A percentile compares a stretch with the other conserved stretches of the same genome.
These are phyloP conservation scores for Sebastes nivosus DNA, from an alignment of 2,797 vertebrate genomes.

Conservation along the genomic window DNA sequence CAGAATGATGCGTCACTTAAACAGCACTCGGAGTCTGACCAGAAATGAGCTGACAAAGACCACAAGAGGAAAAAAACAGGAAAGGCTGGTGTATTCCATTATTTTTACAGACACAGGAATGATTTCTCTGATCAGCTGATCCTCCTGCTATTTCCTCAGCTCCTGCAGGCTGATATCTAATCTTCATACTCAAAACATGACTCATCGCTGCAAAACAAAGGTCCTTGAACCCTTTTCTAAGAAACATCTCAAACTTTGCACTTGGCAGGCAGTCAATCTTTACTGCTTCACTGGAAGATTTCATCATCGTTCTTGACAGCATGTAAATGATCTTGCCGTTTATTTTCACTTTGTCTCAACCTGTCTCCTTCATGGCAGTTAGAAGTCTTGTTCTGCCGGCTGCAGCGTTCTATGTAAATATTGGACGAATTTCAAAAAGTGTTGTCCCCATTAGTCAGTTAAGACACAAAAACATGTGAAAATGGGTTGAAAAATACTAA, in stretches of 20 bases:
- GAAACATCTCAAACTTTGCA: background rate
- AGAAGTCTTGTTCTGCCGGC: too few species aligned
- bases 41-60: background rate
- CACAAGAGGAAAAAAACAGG: background rate
- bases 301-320: background rate
- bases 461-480: too few species aligned
- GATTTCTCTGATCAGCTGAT: background rate
- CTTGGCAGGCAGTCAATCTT: background rate
- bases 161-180: background rate
- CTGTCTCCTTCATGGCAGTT: background rate
- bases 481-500: too few species aligned
- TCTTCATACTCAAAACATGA: slow-evolving; percentile 5
- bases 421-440: too few species aligned
- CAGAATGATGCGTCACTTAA: background rate
- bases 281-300: background rate
- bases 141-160: background rate
- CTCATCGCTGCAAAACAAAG: background rate
- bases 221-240: background rate
- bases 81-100: background rate
- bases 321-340: background rate
- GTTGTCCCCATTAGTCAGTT: too few species aligned
- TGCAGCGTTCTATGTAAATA: too few species aligned
- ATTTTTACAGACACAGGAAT: background rate
- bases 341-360: background rate
- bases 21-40: background rate